Evolutionary conservation across 2,888 invertebrate species (phyloP).

Genomic region (Aphidoletes aphidimyza): DNA sequence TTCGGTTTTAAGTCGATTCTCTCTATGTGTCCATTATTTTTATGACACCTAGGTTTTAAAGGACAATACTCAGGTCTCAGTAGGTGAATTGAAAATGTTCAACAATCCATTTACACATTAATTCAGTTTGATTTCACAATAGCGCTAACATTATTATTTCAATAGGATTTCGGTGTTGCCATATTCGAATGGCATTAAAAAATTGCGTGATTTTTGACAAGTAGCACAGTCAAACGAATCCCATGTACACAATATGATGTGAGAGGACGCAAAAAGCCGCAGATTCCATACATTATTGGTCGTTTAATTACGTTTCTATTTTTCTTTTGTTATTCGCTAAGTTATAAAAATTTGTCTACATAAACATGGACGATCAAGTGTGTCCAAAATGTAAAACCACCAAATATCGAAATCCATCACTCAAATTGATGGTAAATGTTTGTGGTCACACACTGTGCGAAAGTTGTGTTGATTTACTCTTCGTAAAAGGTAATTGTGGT

Average conservation of each 20-base stretch:
- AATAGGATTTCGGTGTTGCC: neutral
- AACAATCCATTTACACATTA: too few species aligned
- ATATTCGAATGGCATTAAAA: neutral
- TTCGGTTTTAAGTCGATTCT: too few species aligned
- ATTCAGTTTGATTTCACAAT: too few species aligned
- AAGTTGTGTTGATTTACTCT: constrained; percentile 95
- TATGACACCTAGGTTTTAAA: too few species aligned
- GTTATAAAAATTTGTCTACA: too few species aligned
- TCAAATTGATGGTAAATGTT: constrained; percentile 97
- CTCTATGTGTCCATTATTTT: too few species aligned
- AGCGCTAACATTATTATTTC: neutral
- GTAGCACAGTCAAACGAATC: neutral
- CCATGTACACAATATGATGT: neutral
- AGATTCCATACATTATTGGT: too few species aligned
- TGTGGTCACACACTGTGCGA: constrained; percentile 98
- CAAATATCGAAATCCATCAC: constrained; percentile 95
- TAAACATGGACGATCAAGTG: constrained; percentile 55
- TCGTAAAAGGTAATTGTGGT: constrained; percentile 81
- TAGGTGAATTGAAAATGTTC: too few species aligned
- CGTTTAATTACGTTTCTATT: neutral
- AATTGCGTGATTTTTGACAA: neutral
- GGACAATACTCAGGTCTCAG: too few species aligned
- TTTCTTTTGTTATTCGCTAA: constrained; percentile 1
- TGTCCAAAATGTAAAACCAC: constrained; percentile 96
- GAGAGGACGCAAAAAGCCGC: too few species aligned